Evolutionary conservation across 2,113 vertebrate species (phyloP).

Genomic region (Drymodes brunneopygia): DNA sequence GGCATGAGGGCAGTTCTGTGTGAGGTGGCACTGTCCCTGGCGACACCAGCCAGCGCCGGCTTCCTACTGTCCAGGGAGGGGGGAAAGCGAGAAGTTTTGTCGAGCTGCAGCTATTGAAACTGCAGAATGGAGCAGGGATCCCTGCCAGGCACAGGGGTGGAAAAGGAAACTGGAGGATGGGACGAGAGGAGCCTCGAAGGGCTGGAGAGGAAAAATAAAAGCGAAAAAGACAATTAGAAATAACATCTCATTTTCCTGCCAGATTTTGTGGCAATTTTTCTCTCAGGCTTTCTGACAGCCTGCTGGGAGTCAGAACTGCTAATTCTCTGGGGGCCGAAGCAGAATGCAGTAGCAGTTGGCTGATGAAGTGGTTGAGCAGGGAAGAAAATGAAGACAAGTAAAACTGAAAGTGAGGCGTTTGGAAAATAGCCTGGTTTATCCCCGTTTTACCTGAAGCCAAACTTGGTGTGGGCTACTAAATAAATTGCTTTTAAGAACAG

Average conservation of each 20-base stretch:
- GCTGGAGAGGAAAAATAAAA: neutral
- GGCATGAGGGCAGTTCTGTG: accelerated
- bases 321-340: neutral
- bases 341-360: constrained; percentile 26
- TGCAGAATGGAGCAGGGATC: neutral
- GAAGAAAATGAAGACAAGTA: constrained; percentile 41
- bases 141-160: neutral
- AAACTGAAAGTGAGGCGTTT: constrained; percentile 16
- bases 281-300: neutral
- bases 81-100: neutral
- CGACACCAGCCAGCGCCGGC: accelerated
- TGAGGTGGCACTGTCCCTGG: accelerated
- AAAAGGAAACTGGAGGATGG: neutral
- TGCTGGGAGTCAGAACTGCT: neutral
- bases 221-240: neutral
- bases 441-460: neutral
- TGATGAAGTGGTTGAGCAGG: neutral
- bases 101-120: neutral
- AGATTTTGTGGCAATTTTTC: neutral
- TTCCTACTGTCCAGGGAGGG: accelerated
- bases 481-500: neutral
- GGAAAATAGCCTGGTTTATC: neutral
- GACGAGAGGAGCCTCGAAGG: neutral
- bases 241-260: neutral
- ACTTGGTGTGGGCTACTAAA: neutral